Percentiles rank a stretch among this genome's conserved stretches.
phyloP scores from a whole-genome alignment of 2,888 invertebrate genomes.

The Tortrix viridana region DNA sequence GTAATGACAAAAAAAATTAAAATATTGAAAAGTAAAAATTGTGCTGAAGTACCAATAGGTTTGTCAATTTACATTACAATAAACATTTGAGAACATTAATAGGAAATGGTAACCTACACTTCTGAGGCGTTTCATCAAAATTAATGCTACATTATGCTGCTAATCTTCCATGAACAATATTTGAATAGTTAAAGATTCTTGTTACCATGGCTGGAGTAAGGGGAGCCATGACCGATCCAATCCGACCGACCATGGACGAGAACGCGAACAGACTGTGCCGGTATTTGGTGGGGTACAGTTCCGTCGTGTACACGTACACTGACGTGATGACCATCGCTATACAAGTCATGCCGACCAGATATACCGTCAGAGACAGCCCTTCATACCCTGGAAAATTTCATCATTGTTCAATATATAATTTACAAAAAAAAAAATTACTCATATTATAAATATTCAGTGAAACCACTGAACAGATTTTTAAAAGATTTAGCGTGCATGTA shows the following conservation, averaged over 20 bases:
- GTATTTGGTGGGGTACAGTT: conserved; percentile 87
- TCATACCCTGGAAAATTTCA: conserved; percentile 44
- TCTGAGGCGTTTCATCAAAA: no score
- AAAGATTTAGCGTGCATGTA: no score
- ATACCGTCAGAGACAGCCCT: conserved; percentile 69
- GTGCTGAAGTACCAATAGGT: no score
- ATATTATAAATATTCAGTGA: no score
- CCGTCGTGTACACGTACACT: conserved; percentile 86
- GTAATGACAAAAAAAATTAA: no score
- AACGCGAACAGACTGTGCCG: conserved; percentile 86
- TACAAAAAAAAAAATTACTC: no score
- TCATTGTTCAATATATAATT: neutral
- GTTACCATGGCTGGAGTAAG: conserved; percentile 86
- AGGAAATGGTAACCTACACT: no score
- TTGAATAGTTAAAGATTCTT: conserved; percentile 19
- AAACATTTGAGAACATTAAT: no score
- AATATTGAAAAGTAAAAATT: no score
- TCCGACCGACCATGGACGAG: conserved; percentile 87
- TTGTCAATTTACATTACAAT: no score
- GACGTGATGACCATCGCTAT: conserved; percentile 85
- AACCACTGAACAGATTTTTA: no score
- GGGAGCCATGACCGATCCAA: conserved; percentile 87
- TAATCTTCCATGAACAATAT: neutral
- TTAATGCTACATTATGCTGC: neutral
- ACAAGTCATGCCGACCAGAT: conserved; percentile 84